Percentiles rank a stretch among this genome's conserved stretches.
Conservation (phyloP, 2,888 invertebrate genomes). For the Philaethria dido region DNA sequence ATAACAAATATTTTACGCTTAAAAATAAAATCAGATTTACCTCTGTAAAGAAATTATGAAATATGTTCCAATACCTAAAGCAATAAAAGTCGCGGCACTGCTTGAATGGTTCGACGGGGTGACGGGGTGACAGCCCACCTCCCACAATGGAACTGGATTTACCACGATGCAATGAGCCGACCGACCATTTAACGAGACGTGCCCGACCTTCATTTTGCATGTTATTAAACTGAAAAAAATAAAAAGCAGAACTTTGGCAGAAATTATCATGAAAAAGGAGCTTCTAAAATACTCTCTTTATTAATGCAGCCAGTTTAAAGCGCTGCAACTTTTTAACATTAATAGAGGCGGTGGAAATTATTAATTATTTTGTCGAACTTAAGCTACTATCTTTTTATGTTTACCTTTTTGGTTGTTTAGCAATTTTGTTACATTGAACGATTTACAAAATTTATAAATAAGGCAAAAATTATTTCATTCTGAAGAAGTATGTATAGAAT, state of each 20-base stretch:
- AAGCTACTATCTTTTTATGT: not conserved
- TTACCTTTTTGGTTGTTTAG: not conserved
- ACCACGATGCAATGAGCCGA: conserved; percentile 63
- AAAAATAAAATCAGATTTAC: not conserved
- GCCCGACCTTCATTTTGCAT: conserved; percentile 69
- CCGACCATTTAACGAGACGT: conserved; percentile 62
- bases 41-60: conserved; percentile 17
- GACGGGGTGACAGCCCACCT: conserved; percentile 15
- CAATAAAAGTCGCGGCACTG: conserved; percentile 33
- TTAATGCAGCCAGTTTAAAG: conserved; percentile 40
- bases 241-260: conserved; percentile 64
- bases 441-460: no score
- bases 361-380: conserved; percentile 24
- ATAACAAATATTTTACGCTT: not conserved
- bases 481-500: not conserved
- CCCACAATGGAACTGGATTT: conserved; percentile 50
- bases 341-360: conserved; percentile 28
- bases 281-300: conserved; percentile 40
- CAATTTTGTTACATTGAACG: not conserved
- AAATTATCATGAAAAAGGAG: conserved; percentile 71
- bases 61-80: conserved; percentile 26
- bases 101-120: conserved; percentile 21
- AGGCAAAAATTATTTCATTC: not conserved
- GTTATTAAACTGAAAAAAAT: conserved; percentile 72
- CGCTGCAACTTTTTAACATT: conserved; percentile 40